phyloP scores from a whole-genome alignment of 92 coral and sea anemone species.

The Virgularia gustaviana region DNA sequence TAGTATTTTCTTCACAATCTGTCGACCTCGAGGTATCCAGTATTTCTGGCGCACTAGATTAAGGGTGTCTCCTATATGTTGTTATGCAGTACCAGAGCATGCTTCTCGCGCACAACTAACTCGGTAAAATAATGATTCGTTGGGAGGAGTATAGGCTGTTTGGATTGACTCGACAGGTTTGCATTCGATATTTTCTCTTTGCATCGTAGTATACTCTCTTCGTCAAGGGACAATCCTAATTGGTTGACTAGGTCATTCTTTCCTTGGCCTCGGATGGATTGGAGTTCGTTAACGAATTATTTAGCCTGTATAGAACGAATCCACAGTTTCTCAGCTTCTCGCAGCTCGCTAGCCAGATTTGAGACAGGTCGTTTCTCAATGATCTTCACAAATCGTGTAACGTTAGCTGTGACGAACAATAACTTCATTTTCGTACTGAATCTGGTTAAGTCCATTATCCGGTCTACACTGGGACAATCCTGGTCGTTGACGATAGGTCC shows the following conservation, averaged over 20 bases:
- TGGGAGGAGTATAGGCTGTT: background rate
- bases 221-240: background rate
- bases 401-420: background rate
- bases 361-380: background rate
- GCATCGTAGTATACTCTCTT: background rate
- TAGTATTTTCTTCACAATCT: background rate
- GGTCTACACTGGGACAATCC: background rate
- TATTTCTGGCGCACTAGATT: background rate
- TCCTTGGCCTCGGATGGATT: too few relatives aligned
- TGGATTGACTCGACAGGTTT: too few relatives aligned
- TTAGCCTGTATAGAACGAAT: background rate
- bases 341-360: background rate
- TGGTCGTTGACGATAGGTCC: too few relatives aligned
- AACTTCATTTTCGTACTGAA: background rate
- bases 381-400: slow-evolving; percentile 2
- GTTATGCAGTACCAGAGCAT: background rate
- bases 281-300: background rate
- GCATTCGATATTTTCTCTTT: background rate
- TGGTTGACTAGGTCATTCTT: too few relatives aligned
- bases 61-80: slow-evolving; percentile 1
- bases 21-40: too few relatives aligned
- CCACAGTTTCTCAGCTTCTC: slow-evolving; percentile 20
- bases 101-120: too few relatives aligned
- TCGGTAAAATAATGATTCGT: background rate
- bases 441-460: background rate